These are phyloP conservation scores for Dicranocentrus wangi DNA, from an alignment of 2,888 invertebrate species.

Conservation along the genomic window DNA sequence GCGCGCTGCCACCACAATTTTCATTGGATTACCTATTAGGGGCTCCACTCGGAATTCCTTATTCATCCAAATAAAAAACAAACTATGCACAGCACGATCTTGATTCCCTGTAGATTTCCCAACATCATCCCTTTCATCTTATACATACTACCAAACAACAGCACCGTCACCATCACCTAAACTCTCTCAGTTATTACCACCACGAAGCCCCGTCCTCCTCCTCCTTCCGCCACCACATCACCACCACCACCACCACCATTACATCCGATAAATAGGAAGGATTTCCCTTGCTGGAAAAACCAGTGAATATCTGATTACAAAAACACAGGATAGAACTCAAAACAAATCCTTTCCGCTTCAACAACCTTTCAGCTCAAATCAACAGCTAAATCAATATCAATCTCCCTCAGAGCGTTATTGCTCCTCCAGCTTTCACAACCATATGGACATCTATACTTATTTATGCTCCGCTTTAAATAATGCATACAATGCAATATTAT, in stretches of 20 bases:
- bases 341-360: constrained; percentile 61
- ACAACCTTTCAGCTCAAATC: constrained; percentile 60
- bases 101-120: constrained; percentile 5
- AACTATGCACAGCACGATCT: constrained; percentile 43
- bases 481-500: constrained; percentile 17
- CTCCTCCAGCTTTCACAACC: constrained; percentile 52
- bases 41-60: constrained; percentile 20
- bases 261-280: constrained; percentile 10
- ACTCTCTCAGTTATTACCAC: constrained; percentile 14
- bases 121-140: too few species aligned
- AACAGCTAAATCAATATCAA: constrained; percentile 65
- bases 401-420: constrained; percentile 52
- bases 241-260: neutral
- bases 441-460: constrained; percentile 46
- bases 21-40: constrained; percentile 44
- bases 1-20: constrained; percentile 41
- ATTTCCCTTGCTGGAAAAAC: constrained; percentile 15
- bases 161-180: neutral
- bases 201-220: too few species aligned
- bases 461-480: constrained; percentile 50
- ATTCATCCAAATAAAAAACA: constrained; percentile 22
- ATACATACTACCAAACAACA: neutral
- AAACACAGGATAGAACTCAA: constrained; percentile 60
- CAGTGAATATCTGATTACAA: constrained; percentile 58
- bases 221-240: neutral